Percentiles rank a stretch among this genome's conserved stretches.
phyloP scores from a whole-genome alignment of 2,888 invertebrate species.

The Rhodophaea formosa region DNA sequence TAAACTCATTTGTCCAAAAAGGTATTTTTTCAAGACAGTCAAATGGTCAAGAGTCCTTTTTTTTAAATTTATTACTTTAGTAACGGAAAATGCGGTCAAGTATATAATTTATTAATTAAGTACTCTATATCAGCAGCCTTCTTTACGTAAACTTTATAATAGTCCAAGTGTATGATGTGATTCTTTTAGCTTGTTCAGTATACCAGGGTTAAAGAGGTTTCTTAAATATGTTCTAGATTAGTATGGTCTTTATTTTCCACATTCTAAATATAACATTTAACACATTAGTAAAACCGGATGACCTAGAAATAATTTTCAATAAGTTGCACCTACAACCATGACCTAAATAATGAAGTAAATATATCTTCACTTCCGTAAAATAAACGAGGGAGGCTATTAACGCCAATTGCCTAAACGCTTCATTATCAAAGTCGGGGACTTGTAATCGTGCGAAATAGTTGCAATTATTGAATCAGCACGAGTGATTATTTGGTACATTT shows the following conservation, averaged over 20 bases:
- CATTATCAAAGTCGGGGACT: constrained; percentile 25
- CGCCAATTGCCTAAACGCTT: constrained; percentile 1
- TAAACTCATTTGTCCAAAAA: no score
- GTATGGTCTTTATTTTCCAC: neutral
- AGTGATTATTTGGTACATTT: constrained; percentile 15
- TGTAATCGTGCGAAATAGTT: constrained; percentile 7
- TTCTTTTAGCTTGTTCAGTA: no score
- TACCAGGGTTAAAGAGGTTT: no score
- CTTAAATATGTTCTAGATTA: neutral
- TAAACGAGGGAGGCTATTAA: neutral
- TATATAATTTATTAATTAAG: no score
- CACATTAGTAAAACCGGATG: neutral
- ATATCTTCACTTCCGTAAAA: neutral
- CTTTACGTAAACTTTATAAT: no score
- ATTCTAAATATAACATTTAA: no score
- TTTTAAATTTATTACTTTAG: no score
- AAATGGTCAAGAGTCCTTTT: no score
- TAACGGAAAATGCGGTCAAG: no score
- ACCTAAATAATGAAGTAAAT: neutral
- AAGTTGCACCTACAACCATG: neutral
- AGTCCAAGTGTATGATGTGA: no score
- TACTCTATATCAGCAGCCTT: no score
- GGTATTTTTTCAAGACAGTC: no score
- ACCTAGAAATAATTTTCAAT: neutral
- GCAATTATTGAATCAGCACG: constrained; percentile 10